These are phyloP conservation scores for Drymodes brunneopygia DNA, from an alignment of 2,113 vertebrate species.

Conservation along the genomic window DNA sequence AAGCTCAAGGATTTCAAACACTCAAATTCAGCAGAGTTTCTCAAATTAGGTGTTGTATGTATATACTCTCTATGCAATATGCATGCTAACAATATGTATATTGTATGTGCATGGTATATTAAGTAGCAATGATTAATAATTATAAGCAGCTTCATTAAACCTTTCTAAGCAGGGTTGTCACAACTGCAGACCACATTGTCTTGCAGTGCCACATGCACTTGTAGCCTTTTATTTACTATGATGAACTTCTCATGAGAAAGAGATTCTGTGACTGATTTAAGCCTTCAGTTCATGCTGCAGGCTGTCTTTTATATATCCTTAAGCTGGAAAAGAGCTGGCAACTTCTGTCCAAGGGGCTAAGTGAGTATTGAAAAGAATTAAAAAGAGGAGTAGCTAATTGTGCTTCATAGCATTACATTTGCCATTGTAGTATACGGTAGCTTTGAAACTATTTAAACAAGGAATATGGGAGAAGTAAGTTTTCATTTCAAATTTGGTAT, in stretches of 20 bases:
- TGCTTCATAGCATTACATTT: neutral
- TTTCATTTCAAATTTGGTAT: neutral
- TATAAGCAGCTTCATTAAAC: neutral
- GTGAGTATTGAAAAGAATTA: neutral
- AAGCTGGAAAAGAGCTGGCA: neutral
- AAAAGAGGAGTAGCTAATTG: fast-evolving
- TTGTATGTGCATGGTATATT: neutral
- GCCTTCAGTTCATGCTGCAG: neutral
- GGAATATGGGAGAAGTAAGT: neutral
- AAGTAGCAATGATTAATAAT: neutral
- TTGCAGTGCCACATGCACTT: neutral
- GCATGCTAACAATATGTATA: neutral
- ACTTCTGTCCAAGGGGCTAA: neutral
- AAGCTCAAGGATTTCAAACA: neutral
- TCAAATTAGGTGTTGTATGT: neutral
- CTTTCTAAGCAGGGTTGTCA: neutral
- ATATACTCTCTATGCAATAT: neutral
- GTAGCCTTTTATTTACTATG: neutral
- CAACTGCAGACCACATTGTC: neutral
- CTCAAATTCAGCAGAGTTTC: neutral
- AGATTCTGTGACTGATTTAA: neutral
- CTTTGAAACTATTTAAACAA: neutral
- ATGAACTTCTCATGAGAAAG: neutral
- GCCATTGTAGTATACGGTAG: neutral
- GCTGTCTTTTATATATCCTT: neutral